These are phyloP conservation scores for Agrypnus murinus DNA, from an alignment of 2,888 invertebrate species.

Conservation along the genomic window DNA sequence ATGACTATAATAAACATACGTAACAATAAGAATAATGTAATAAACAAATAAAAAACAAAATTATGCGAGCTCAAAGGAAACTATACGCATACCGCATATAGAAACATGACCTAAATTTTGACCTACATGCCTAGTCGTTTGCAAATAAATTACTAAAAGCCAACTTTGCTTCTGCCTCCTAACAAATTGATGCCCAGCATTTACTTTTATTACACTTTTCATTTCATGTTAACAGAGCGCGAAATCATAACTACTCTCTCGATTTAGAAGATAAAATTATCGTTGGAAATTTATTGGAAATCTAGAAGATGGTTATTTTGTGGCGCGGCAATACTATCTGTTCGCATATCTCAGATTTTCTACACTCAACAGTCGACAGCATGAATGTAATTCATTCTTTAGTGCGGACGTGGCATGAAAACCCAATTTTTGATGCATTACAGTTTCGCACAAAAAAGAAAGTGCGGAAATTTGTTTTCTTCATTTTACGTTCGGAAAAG, in stretches of 20 bases:
- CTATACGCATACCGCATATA: constrained; percentile 23
- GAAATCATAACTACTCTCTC: background rate
- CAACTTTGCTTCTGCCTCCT: constrained; percentile 20
- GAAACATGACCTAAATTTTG: constrained; percentile 24
- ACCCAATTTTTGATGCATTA: constrained; percentile 31
- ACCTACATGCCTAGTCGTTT: constrained; percentile 34
- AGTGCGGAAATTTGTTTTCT: constrained; percentile 27
- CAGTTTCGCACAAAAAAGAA: constrained; percentile 13
- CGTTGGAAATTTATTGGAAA: constrained; percentile 26
- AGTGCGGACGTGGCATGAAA: constrained; percentile 30
- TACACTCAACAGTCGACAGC: constrained; percentile 26
- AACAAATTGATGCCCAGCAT: constrained; percentile 27
- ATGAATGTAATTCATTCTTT: constrained; percentile 30
- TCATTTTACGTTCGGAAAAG: constrained; percentile 14
- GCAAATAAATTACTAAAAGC: constrained; percentile 35
- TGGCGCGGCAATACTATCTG: constrained; percentile 9
- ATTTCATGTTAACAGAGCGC: background rate
- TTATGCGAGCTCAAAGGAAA: constrained; percentile 37
- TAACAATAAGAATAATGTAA: background rate
- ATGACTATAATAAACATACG: background rate
- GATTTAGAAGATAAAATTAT: constrained; percentile 9
- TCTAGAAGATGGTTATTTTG: constrained; percentile 17
- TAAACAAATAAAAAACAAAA: constrained; percentile 26
- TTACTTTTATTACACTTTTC: constrained; percentile 23
- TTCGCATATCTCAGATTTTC: constrained; percentile 24